Evolutionary conservation across 2,797 vertebrate genomes (phyloP), one percentile per base, ranked within the genome.

Genomic region (Argentina silus): DNA sequence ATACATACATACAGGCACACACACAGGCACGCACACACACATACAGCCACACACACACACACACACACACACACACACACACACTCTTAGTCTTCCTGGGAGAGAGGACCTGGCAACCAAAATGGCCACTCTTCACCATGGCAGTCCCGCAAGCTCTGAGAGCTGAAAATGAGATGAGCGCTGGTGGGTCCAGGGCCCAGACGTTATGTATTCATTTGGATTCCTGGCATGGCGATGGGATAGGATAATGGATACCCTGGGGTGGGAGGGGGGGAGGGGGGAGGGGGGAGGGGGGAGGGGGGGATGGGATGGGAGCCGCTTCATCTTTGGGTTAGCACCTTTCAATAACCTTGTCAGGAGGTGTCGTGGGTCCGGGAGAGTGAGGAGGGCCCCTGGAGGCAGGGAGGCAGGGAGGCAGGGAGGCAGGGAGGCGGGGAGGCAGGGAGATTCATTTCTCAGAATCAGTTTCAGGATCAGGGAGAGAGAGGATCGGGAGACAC

Each of bases 281-380:
- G n/a, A n/a, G n/a, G n/a, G n/a, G n/a, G n/a, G n/a, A n/a, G n/a
- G n/a, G n/a, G n/a, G n/a, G n/a, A n/a, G n/a, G n/a, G n/a, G n/a
- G n/a, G n/a, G n/a, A n/a, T n/a, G n/a, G 70, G 76, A 70, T 83
- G 83, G 81, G 82, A 88, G 78, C 77, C 67, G 69, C 85, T 90
- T 88, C 86, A 90, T 88, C 88, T 88, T 88, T 80, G 66, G 77
- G 86, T 83, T 85, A 85, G 78, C 77, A 83, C 86, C 88, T 81
- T 85, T 84, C 82, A 62, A 70, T 77, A 85, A 91, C 88, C 89
- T 89, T 89, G 88, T 87, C 85, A 80, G 83, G 71, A 81, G 77
- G 80, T 79, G 85, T 89, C 84, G 84, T 67, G 70, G 81, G 84
- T 78, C 80, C 21, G 75, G 79, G 81, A 86, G 87, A 89, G 74